Evolutionary conservation across 1,140 invertebrate genomes (phyloP).

Genomic region (Drosophila neocordata): DNA sequence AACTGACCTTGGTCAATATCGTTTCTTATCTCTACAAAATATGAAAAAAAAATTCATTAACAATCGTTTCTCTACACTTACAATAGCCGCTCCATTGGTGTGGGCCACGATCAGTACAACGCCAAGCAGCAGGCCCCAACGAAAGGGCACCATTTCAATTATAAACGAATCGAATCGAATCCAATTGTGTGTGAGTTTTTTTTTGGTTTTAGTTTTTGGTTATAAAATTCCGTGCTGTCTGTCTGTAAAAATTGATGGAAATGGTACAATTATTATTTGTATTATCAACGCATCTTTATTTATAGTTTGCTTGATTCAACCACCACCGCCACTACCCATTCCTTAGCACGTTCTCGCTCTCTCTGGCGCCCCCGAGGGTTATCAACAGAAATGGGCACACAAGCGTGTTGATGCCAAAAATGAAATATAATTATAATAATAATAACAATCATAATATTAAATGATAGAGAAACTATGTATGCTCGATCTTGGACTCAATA

Average conservation of each 20-base stretch:
- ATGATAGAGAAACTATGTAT: conserved; percentile 16
- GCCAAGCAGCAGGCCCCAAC: conserved; percentile 73
- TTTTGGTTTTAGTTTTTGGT: too few relatives aligned
- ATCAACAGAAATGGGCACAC: conserved; percentile 60
- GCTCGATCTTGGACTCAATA: conserved; percentile 35
- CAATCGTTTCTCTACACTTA: conserved; percentile 61
- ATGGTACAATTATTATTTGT: conserved; percentile 37
- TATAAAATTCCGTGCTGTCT: too few relatives aligned
- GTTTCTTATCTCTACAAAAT: conserved; percentile 56
- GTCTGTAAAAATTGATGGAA: conserved; percentile 40
- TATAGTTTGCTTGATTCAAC: conserved; percentile 38
- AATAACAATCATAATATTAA: conserved; percentile 13
- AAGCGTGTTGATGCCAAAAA: conserved; percentile 57
- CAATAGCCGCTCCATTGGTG: conserved; percentile 74
- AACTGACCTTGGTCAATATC: conserved; percentile 74
- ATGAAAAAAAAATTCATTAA: conserved; percentile 53
- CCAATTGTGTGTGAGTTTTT: conserved; percentile 50
- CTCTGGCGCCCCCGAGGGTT: conserved; percentile 63
- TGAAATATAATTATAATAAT: conserved; percentile 27
- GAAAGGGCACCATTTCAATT: conserved; percentile 77
- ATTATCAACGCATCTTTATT: conserved; percentile 62
- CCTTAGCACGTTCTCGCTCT: conserved; percentile 7
- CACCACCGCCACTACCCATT: conserved; percentile 32
- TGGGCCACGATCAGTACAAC: conserved; percentile 60
- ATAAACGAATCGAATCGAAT: conserved; percentile 51